Conservation (phyloP, 2,797 vertebrate genomes). For the Acridotheres tristis region DNA sequence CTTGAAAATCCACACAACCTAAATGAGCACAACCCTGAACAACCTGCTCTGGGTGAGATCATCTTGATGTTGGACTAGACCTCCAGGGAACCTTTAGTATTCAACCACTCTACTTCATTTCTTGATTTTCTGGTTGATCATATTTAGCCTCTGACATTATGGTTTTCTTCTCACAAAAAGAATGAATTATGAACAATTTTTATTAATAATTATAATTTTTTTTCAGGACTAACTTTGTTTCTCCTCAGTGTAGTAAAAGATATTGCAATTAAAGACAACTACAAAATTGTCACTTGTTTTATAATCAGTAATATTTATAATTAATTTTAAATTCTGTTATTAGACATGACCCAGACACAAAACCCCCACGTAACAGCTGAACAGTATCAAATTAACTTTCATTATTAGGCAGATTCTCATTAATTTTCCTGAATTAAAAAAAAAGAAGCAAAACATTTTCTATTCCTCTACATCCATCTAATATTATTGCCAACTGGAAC, state of each 20-base stretch:
- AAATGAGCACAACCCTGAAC: background rate
- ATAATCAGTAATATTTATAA: background rate
- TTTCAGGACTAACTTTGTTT: background rate
- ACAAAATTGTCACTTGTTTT: background rate
- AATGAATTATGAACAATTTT: background rate
- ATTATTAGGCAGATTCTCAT: background rate
- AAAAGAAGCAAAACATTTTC: background rate
- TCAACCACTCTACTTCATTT: background rate
- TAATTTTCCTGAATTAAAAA: background rate
- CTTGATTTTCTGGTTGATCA: background rate
- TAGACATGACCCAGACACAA: background rate
- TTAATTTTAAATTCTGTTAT: background rate
- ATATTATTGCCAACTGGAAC: background rate
- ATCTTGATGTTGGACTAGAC: background rate
- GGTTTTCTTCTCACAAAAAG: background rate
- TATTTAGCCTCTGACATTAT: background rate
- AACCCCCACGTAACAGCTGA: background rate
- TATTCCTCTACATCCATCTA: background rate
- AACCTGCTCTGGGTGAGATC: too few species aligned
- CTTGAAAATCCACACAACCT: background rate
- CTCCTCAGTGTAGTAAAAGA: background rate
- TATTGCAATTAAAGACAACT: conserved; percentile 9
- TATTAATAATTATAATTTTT: background rate
- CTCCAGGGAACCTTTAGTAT: background rate
- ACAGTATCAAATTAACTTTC: background rate